phyloP scores from a whole-genome alignment of 2,113 vertebrate genomes.

The Empidonax alnorum region DNA sequence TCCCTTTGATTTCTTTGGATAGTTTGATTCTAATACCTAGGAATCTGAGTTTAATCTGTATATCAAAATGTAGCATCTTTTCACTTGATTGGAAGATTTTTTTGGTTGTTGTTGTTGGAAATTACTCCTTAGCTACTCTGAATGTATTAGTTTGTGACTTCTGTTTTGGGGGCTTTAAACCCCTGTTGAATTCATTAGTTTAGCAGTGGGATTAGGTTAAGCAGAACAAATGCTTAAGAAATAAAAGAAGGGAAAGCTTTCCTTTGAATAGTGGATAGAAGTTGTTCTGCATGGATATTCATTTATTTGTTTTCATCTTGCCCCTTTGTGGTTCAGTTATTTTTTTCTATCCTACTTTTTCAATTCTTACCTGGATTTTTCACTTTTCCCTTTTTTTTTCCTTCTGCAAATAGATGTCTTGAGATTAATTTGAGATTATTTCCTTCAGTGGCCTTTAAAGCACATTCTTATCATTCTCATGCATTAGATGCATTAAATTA shows the following conservation, averaged over 20 bases:
- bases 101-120: neutral
- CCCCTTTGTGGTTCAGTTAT: neutral
- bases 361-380: neutral
- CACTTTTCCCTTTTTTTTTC: neutral
- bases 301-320: neutral
- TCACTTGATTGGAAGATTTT: neutral
- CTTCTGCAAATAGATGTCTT: neutral
- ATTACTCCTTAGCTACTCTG: neutral
- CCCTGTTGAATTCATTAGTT: neutral
- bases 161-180: neutral
- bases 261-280: neutral
- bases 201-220: neutral
- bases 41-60: neutral
- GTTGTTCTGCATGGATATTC: neutral
- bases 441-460: neutral
- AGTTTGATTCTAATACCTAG: neutral
- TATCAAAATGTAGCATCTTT: neutral
- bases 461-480: neutral
- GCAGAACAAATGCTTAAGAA: neutral
- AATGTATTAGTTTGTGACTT: neutral
- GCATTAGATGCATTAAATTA: conserved; percentile 9
- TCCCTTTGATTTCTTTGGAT: neutral
- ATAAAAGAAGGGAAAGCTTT: neutral
- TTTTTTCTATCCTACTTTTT: neutral
- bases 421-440: conserved; percentile 24